phyloP scores from a whole-genome alignment of 2,888 invertebrate species.

The Volucella inanis region DNA sequence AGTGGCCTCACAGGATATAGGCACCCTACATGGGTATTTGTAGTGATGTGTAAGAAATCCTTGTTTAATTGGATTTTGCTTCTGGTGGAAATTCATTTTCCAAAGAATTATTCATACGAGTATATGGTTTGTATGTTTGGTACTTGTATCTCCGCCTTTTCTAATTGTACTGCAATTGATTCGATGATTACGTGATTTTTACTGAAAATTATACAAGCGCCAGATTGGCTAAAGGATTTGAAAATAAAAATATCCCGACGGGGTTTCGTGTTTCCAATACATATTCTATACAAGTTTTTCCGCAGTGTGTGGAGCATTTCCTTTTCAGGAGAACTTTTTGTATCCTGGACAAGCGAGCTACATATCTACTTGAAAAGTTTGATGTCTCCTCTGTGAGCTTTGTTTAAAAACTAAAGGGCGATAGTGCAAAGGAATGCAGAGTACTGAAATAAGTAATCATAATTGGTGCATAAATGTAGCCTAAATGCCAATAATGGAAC shows the following conservation, averaged over 20 bases:
- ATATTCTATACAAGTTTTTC: too few relatives aligned
- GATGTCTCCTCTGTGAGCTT: too few relatives aligned
- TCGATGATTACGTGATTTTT: conserved; percentile 39
- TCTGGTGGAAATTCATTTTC: too few relatives aligned
- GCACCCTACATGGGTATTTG: conserved; percentile 30
- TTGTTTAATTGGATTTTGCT: conserved; percentile 65
- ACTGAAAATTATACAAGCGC: conserved; percentile 36
- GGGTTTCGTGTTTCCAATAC: not conserved
- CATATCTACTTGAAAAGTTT: too few relatives aligned
- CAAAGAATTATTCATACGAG: conserved; percentile 22
- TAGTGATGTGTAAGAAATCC: conserved; percentile 60
- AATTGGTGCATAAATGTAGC: too few relatives aligned
- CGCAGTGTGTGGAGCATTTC: too few relatives aligned
- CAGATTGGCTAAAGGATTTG: conserved; percentile 52
- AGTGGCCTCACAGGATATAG: conserved; percentile 51
- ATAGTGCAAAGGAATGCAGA: too few relatives aligned
- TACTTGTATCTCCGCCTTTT: conserved; percentile 55
- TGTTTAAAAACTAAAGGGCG: too few relatives aligned
- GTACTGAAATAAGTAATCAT: too few relatives aligned
- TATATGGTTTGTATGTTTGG: conserved; percentile 14
- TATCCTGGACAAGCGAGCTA: too few relatives aligned
- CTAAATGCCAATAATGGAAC: too few relatives aligned
- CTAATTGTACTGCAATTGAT: conserved; percentile 27
- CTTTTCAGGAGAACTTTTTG: too few relatives aligned
- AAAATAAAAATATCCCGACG: conserved; percentile 2